A percentile compares a stretch with the other conserved stretches of the same genome.
Evolutionary conservation across 2,797 vertebrate species (phyloP).

Genomic region (Coregonus suidteri): DNA sequence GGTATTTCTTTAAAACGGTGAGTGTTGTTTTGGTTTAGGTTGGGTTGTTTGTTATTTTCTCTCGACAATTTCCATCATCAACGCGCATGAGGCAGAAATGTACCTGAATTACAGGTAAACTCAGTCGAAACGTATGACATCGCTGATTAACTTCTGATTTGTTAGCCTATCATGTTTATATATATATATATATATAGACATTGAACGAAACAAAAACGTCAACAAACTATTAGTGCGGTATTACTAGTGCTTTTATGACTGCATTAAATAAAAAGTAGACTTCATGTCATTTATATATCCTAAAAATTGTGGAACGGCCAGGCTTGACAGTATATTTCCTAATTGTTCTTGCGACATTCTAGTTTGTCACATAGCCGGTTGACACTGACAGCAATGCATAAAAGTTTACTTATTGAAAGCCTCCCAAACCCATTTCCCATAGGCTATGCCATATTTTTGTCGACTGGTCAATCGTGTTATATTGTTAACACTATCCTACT

Average conservation of each 20-base stretch:
- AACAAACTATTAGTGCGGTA: background rate
- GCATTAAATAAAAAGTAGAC: background rate
- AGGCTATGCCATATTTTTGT: background rate
- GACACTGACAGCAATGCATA: background rate
- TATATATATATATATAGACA: no score
- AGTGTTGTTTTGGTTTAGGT: constrained; percentile 22
- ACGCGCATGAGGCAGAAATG: constrained; percentile 61
- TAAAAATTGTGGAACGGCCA: background rate
- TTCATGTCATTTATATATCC: no score
- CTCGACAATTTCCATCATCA: constrained; percentile 1
- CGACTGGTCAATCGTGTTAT: background rate
- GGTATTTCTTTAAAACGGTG: constrained; percentile 1
- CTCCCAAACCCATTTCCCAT: background rate
- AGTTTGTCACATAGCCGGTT: background rate
- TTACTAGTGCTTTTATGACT: background rate
- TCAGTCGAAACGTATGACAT: constrained; percentile 34
- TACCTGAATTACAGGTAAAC: constrained; percentile 76
- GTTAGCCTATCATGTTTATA: no score
- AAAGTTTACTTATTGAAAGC: background rate
- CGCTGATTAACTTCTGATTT: background rate
- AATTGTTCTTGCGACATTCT: background rate
- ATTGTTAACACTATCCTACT: background rate
- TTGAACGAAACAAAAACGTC: no score
- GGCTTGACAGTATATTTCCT: constrained; percentile 4
- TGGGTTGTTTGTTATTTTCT: constrained; percentile 24